These are phyloP conservation scores for Microcaecilia unicolor DNA, from an alignment of 2,797 vertebrate genomes.

Conservation along the genomic window DNA sequence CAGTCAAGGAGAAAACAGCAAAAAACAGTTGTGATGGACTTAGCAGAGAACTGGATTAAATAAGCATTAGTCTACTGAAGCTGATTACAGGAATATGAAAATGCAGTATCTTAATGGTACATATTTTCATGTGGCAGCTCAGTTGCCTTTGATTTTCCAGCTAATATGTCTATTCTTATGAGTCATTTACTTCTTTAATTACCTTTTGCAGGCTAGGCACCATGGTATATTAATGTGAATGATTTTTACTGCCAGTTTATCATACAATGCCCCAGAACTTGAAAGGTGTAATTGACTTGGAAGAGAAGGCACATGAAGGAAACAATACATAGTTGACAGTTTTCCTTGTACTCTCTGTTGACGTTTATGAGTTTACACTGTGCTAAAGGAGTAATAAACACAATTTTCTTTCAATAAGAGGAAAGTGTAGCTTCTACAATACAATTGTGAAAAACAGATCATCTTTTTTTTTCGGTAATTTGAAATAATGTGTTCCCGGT, in stretches of 20 bases:
- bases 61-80: constrained; percentile 89
- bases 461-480: constrained; percentile 73
- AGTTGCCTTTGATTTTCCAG: constrained; percentile 93
- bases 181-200: constrained; percentile 99
- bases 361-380: constrained; percentile 98
- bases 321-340: constrained; percentile 98
- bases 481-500: constrained; percentile 46
- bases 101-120: constrained; percentile 95
- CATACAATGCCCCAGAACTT: constrained; percentile 92
- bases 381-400: constrained; percentile 94
- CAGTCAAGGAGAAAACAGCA: constrained; percentile 73
- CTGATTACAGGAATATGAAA: constrained; percentile 93
- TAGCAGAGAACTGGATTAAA: constrained; percentile 95
- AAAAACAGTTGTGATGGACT: constrained; percentile 90
- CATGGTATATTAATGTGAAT: constrained; percentile 99
- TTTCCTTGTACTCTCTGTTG: constrained; percentile 88
- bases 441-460: constrained; percentile 62
- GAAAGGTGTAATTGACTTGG: constrained; percentile 98
- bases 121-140: constrained; percentile 94
- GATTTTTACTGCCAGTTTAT: constrained; percentile 99
- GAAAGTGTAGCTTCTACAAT: constrained; percentile 67
- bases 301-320: constrained; percentile 91
- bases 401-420: constrained; percentile 87
- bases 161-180: constrained; percentile 99
- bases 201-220: constrained; percentile 99